These are phyloP conservation scores for Ceratina japonica DNA, from an alignment of 1,140 invertebrate species.

Conservation along the genomic window DNA sequence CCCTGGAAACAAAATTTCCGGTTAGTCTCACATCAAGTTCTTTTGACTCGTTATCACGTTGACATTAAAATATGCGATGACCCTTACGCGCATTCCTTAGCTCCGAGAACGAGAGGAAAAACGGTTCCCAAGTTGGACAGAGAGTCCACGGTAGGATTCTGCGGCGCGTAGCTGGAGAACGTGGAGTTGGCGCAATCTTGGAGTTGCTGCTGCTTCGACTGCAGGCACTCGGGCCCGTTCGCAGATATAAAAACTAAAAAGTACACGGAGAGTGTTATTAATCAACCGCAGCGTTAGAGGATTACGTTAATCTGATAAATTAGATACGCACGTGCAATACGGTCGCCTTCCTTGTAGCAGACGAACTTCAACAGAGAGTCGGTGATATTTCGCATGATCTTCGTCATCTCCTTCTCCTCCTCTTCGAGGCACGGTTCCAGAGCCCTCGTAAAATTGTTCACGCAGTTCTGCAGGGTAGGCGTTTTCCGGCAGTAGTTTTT, in stretches of 20 bases:
- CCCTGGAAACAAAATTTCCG: slow-evolving; percentile 72
- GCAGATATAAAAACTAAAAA: slow-evolving; percentile 88
- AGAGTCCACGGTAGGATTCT: slow-evolving; percentile 70
- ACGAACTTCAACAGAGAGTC: slow-evolving; percentile 85
- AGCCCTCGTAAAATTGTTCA: slow-evolving; percentile 81
- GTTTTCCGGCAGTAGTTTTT: slow-evolving; percentile 85
- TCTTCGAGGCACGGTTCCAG: slow-evolving; percentile 83
- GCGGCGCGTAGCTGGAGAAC: slow-evolving; percentile 68
- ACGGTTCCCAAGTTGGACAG: slow-evolving; percentile 77
- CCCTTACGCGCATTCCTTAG: slow-evolving; percentile 80
- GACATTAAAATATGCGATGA: not conserved
- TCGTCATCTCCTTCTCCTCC: slow-evolving; percentile 81
- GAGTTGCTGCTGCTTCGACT: slow-evolving; percentile 82
- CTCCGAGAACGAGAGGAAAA: slow-evolving; percentile 80
- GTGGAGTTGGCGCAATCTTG: slow-evolving; percentile 84
- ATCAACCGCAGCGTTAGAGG: not conserved
- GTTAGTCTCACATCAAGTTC: slow-evolving; percentile 54
- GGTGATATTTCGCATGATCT: slow-evolving; percentile 83
- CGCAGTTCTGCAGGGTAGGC: slow-evolving; percentile 81
- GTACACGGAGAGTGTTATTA: not conserved
- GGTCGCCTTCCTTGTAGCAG: slow-evolving; percentile 89
- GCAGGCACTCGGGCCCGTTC: slow-evolving; percentile 86
- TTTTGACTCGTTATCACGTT: not conserved
- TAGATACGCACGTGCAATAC: slow-evolving; percentile 85
- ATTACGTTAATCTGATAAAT: slow-evolving; percentile 1